Conservation (phyloP, 1,140 invertebrate species). For the Trachymyrmex septentrionalis region DNA sequence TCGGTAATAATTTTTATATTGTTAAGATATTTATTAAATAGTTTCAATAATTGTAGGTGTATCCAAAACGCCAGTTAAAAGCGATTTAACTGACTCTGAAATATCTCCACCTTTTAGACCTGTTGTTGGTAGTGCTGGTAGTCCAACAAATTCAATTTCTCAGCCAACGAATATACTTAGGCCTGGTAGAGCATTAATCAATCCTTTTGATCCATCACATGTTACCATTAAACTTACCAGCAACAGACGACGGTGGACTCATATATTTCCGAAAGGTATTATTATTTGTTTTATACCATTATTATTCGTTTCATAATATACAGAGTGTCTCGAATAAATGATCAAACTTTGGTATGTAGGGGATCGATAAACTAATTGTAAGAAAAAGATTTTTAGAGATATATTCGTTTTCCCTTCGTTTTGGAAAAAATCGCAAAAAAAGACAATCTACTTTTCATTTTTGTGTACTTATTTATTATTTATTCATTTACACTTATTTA, state of each 20-base stretch:
- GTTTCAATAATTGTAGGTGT: constrained; percentile 46
- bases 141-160: constrained; percentile 80
- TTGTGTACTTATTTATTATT: too few species aligned
- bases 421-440: too few species aligned
- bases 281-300: constrained; percentile 31
- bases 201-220: constrained; percentile 99
- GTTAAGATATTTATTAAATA: constrained; percentile 26
- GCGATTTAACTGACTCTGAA: constrained; percentile 85
- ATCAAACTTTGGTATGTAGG: too few species aligned
- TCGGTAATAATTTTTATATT: neutral
- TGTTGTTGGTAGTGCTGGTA: constrained; percentile 88
- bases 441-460: too few species aligned
- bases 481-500: too few species aligned
- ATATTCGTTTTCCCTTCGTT: too few species aligned
- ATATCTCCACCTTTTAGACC: constrained; percentile 87
- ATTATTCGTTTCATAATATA: neutral
- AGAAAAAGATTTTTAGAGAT: too few species aligned
- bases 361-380: too few species aligned
- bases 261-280: constrained; percentile 98
- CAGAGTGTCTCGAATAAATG: too few species aligned
- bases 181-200: constrained; percentile 93
- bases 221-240: constrained; percentile 98
- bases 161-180: constrained; percentile 86
- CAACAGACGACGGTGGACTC: constrained; percentile 98
- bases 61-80: constrained; percentile 81